Percentiles rank a stretch among this genome's conserved stretches.
Conservation (phyloP, 2,797 vertebrate genomes). For the Philypnodon macrostomus region DNA sequence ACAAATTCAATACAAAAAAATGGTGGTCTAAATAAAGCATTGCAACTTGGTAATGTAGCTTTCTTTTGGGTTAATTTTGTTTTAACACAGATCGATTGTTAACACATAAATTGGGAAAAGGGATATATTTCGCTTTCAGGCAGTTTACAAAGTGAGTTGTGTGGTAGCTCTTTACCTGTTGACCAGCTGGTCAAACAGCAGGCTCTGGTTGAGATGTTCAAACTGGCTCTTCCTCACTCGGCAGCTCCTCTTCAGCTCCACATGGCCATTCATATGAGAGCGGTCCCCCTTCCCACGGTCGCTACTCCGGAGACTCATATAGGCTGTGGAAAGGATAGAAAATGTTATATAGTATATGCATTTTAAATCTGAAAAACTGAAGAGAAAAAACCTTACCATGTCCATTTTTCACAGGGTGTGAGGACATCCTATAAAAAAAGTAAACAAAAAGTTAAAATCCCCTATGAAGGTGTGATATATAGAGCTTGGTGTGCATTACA, state of each 20-base stretch:
- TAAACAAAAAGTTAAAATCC: constrained; percentile 21
- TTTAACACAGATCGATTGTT: too few species aligned
- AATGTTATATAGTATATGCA: too few species aligned
- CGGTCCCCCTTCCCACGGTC: constrained; percentile 88
- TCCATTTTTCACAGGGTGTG: constrained; percentile 93
- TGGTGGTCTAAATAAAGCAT: too few species aligned
- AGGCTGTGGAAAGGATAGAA: constrained; percentile 72
- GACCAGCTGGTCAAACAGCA: constrained; percentile 97
- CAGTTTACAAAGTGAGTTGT: constrained; percentile 3
- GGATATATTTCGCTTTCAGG: too few species aligned
- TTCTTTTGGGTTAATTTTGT: too few species aligned
- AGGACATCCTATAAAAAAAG: constrained; percentile 84
- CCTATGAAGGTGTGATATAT: too few species aligned
- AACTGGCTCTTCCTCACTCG: constrained; percentile 94
- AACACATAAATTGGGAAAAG: too few species aligned
- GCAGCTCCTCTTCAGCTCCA: constrained; percentile 95
- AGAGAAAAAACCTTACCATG: constrained; percentile 77
- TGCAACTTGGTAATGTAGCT: too few species aligned
- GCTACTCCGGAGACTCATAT: constrained; percentile 88
- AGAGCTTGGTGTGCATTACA: too few species aligned
- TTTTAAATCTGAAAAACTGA: too few species aligned
- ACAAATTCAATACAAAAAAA: neutral
- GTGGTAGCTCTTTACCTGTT: constrained; percentile 84
- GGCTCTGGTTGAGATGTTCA: constrained; percentile 96
- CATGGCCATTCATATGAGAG: constrained; percentile 92